phyloP scores from a whole-genome alignment of 1,140 invertebrate genomes.

The Kradibia gibbosae region DNA sequence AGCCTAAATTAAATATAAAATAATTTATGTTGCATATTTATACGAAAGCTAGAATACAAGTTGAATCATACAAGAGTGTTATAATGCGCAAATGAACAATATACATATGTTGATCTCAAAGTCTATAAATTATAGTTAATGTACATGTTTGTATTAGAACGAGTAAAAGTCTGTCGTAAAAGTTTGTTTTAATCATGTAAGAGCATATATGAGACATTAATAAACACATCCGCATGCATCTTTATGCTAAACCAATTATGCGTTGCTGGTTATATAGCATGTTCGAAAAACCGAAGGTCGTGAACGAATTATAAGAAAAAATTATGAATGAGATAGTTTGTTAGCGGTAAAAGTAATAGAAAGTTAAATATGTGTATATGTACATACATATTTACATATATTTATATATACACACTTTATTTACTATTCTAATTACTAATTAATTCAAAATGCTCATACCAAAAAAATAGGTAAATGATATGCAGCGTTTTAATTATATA shows the following conservation, averaged over 20 bases:
- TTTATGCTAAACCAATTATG: constrained; percentile 55
- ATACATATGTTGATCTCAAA: background rate
- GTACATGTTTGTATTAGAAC: constrained; percentile 27
- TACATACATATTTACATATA: no score
- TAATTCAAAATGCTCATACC: no score
- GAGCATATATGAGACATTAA: background rate
- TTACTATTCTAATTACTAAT: no score
- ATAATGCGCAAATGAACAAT: background rate
- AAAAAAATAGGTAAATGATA: no score
- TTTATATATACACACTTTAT: no score
- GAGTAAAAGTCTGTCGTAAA: constrained; percentile 52
- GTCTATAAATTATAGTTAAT: constrained; percentile 31
- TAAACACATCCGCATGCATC: background rate
- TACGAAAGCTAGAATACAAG: constrained; percentile 5
- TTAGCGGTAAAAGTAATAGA: background rate
- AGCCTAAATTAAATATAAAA: no score
- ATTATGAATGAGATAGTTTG: constrained; percentile 44
- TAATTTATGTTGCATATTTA: background rate
- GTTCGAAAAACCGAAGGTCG: constrained; percentile 52
- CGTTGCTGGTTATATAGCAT: constrained; percentile 50
- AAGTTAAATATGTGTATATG: no score
- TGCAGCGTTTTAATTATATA: no score
- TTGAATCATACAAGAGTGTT: constrained; percentile 34
- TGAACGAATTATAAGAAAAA: constrained; percentile 51
- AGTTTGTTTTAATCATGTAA: constrained; percentile 57